Percentiles rank a stretch among this genome's conserved stretches.
Conservation (phyloP, 2,113 vertebrate genomes). For the Chaetorhynchus papuensis region DNA sequence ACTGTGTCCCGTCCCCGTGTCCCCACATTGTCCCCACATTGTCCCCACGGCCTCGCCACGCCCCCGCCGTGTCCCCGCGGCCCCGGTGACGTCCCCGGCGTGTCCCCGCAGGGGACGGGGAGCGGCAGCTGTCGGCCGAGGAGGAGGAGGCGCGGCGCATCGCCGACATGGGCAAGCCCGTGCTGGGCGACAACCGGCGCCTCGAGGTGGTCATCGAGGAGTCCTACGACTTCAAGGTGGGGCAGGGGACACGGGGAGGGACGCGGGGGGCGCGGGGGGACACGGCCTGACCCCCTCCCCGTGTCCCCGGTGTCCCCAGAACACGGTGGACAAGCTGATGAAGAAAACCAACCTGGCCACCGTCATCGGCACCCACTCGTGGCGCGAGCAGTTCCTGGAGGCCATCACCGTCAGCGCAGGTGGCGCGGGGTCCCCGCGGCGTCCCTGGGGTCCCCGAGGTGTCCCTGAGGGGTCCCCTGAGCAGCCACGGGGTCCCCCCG, state of each 20-base stretch:
- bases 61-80: background rate
- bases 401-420: conserved; percentile 93
- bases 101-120: background rate
- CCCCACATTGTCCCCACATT: no score
- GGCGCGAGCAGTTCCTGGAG: conserved; percentile 93
- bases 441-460: no score
- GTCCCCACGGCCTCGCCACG: background rate
- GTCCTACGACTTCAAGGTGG: conserved; percentile 88
- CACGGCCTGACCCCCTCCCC: background rate
- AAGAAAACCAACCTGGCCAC: conserved; percentile 95
- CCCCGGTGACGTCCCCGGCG: background rate
- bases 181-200: conserved; percentile 87
- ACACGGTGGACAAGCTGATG: conserved; percentile 94
- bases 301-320: conserved; percentile 63
- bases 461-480: background rate
- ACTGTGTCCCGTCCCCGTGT: no score
- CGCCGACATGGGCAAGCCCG: conserved; percentile 92
- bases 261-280: rapidly evolving
- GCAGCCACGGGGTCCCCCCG: no score
- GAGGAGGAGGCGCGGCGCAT: conserved; percentile 89
- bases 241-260: rapidly evolving
- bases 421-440: background rate
- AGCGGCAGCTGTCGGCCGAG: conserved; percentile 62
- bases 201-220: conserved; percentile 93
- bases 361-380: conserved; percentile 92